phyloP scores from a whole-genome alignment of 37 sponge, comb jelly and placozoan genomes.

The Beroe ovata region DNA sequence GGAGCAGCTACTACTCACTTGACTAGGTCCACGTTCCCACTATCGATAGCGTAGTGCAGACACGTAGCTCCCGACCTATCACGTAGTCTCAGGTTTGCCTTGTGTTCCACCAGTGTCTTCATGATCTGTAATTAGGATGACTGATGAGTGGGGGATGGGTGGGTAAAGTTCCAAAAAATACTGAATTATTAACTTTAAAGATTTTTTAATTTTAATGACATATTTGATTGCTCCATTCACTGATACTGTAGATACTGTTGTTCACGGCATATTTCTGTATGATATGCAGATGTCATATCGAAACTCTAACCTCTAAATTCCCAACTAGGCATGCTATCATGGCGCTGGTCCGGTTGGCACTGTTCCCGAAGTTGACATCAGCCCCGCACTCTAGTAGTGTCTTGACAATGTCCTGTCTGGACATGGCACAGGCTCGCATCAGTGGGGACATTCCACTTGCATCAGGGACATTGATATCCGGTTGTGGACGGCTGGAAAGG shows the following conservation, averaged over 20 bases:
- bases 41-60: constrained; percentile 64
- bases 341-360: constrained; percentile 59
- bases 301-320: constrained; percentile 51
- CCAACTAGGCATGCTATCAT: constrained; percentile 45
- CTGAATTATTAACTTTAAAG: too few species aligned
- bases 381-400: constrained; percentile 66
- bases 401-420: constrained; percentile 56
- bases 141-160: background rate
- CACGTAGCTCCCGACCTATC: constrained; percentile 58
- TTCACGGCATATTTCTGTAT: too few species aligned
- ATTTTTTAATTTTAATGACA: too few species aligned
- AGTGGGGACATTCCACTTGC: constrained; percentile 52
- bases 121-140: constrained; percentile 53
- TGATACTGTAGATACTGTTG: too few species aligned
- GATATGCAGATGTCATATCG: too few species aligned
- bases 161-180: too few species aligned
- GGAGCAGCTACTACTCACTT: too few species aligned
- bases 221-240: too few species aligned
- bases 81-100: constrained; percentile 48
- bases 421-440: constrained; percentile 64
- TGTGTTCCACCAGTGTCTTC: constrained; percentile 56
- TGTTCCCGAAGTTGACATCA: constrained; percentile 64
- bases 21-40: constrained; percentile 26
- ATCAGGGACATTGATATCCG: constrained; percentile 54
- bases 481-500: constrained; percentile 43